A percentile compares a stretch with the other conserved stretches of the same genome.
Conservation (phyloP, 2,797 vertebrate species). For the Silurus lanzhouensis region DNA sequence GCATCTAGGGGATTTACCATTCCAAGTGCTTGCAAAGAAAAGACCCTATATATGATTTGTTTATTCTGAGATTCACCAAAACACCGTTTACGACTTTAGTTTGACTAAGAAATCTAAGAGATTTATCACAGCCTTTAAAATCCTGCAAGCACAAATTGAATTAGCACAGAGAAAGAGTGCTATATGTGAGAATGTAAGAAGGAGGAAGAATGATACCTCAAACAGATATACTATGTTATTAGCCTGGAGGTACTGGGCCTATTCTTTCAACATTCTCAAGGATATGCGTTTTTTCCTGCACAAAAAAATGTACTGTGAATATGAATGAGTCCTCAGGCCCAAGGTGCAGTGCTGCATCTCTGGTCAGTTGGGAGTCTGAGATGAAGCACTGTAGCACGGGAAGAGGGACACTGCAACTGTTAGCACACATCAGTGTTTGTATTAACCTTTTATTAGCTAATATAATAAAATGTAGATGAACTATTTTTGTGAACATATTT, state of each 20-base stretch:
- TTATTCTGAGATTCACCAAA: neutral
- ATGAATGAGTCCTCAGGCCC: constrained; percentile 82
- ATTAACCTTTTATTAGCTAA: neutral
- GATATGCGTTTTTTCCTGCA: neutral
- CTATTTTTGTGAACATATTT: neutral
- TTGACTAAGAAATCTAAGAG: neutral
- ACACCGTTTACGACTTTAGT: neutral
- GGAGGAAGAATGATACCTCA: neutral
- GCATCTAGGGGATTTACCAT: neutral
- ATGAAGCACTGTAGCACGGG: constrained; percentile 99
- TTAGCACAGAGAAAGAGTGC: neutral
- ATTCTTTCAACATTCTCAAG: neutral
- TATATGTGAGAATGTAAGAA: neutral
- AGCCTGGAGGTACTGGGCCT: neutral
- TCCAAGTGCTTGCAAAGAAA: neutral
- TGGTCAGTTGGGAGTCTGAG: constrained; percentile 99
- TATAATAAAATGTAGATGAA: neutral
- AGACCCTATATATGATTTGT: constrained; percentile 1
- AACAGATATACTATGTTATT: neutral
- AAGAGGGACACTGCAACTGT: constrained; percentile 70
- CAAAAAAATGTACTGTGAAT: neutral
- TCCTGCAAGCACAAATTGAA: neutral
- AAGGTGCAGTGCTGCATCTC: constrained; percentile 99
- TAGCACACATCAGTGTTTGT: neutral
- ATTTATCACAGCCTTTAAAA: neutral